Evolutionary conservation across 2,888 invertebrate species (phyloP).

Genomic region (Metopia argyrocephala): DNA sequence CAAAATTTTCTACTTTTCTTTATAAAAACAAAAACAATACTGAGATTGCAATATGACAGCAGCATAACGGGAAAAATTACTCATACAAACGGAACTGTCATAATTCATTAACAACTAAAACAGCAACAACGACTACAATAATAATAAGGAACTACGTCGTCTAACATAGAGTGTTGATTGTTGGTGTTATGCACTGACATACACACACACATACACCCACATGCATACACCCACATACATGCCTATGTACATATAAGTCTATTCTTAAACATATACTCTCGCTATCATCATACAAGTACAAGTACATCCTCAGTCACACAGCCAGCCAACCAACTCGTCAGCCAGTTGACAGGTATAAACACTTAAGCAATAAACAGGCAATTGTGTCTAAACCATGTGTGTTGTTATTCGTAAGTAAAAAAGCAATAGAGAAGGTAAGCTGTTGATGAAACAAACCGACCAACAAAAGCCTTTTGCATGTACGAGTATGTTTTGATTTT

Average conservation of each 20-base stretch:
- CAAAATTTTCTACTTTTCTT: neutral
- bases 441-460: too few relatives aligned
- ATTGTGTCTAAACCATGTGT: conserved; percentile 50
- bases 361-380: conserved; percentile 61
- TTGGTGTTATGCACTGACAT: conserved; percentile 4
- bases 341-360: conserved; percentile 49
- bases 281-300: neutral
- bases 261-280: neutral
- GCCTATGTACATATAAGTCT: conserved; percentile 7
- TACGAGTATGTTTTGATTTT: conserved; percentile 5
- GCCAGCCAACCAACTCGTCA: neutral
- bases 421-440: too few relatives aligned
- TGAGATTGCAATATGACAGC: neutral
- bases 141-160: conserved; percentile 1
- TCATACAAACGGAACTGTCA: conserved; percentile 63
- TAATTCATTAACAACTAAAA: conserved; percentile 72
- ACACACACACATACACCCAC: conserved; percentile 3
- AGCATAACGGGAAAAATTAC: conserved; percentile 5
- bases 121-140: conserved; percentile 23
- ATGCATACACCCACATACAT: neutral
- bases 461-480: conserved; percentile 6
- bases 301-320: neutral
- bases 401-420: too few relatives aligned
- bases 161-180: conserved; percentile 31
- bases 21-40: neutral